phyloP scores from a whole-genome alignment of 2,113 vertebrate genomes.

The Myiozetetes cayanensis region DNA sequence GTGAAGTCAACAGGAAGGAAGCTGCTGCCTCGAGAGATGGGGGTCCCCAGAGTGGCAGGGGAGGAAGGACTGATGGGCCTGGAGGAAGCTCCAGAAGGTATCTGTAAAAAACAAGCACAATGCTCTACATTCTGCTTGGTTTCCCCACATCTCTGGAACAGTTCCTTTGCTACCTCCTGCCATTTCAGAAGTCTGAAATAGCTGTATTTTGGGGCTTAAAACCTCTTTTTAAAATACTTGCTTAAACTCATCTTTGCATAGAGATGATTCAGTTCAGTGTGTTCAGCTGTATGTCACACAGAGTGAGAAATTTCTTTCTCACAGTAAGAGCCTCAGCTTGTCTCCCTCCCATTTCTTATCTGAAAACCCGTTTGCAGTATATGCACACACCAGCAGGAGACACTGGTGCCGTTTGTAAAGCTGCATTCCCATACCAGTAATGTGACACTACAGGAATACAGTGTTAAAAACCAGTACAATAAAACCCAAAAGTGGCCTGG shows the following conservation, averaged over 20 bases:
- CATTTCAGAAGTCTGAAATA: background rate
- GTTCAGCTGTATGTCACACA: background rate
- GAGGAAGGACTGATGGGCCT: slow-evolving; percentile 71
- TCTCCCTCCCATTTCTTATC: background rate
- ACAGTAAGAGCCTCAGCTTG: background rate
- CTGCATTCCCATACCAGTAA: background rate
- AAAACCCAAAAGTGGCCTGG: background rate
- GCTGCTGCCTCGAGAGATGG: background rate
- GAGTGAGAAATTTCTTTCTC: background rate
- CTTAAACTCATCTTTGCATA: background rate
- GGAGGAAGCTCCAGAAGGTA: slow-evolving; percentile 70
- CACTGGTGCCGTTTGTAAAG: slow-evolving; percentile 34
- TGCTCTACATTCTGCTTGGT: background rate
- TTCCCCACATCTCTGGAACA: background rate
- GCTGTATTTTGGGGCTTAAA: background rate
- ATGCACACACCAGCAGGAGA: slow-evolving; percentile 40
- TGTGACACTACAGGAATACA: background rate
- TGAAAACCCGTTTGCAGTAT: background rate
- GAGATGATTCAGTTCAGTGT: background rate
- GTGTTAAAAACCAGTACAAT: background rate
- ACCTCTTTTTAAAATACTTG: background rate
- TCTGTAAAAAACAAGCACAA: slow-evolving; percentile 60
- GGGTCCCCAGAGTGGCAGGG: background rate
- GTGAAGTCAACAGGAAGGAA: slow-evolving; percentile 76
- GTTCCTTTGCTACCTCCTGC: background rate